Evolutionary conservation across 2,888 invertebrate genomes (phyloP).

Genomic region (Pediacus dermestoides): DNA sequence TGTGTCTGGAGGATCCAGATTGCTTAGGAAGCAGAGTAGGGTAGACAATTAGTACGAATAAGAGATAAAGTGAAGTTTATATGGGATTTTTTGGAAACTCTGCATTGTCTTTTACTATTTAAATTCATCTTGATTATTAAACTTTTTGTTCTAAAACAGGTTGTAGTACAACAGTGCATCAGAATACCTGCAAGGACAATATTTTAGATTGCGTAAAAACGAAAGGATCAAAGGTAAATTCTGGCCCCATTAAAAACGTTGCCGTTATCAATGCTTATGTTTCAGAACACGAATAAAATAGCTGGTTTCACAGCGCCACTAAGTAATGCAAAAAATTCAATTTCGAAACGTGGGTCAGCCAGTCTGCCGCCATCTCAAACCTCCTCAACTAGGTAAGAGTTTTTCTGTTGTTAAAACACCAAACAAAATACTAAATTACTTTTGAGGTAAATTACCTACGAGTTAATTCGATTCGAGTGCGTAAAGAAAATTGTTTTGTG

Average conservation of each 20-base stretch:
- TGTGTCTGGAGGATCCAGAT: too few relatives aligned
- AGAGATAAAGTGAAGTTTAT: conserved; percentile 9
- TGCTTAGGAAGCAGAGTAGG: too few relatives aligned
- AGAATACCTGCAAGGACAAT: conserved; percentile 84
- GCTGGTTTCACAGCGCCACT: conserved; percentile 45
- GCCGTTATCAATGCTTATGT: conserved; percentile 16
- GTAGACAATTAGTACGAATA: too few relatives aligned
- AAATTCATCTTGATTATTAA: conserved; percentile 1
- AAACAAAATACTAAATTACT: too few relatives aligned
- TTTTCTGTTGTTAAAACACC: not conserved
- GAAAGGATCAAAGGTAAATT: conserved; percentile 60
- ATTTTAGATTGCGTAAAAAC: conserved; percentile 78
- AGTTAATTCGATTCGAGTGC: too few relatives aligned
- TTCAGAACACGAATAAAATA: conserved; percentile 46
- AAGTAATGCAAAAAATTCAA: conserved; percentile 44
- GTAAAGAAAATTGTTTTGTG: too few relatives aligned
- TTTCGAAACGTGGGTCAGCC: conserved; percentile 45
- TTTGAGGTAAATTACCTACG: too few relatives aligned
- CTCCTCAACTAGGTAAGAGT: conserved; percentile 44
- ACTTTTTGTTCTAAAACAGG: conserved; percentile 55
- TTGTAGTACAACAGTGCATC: conserved; percentile 83
- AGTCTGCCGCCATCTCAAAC: conserved; percentile 42
- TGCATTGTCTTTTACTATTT: too few relatives aligned
- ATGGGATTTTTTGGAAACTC: too few relatives aligned
- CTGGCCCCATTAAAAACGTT: conserved; percentile 7